Base-by-base conservation (phyloP, 2,888 invertebrate genomes). In the Cyaniris semiargus region DNA sequence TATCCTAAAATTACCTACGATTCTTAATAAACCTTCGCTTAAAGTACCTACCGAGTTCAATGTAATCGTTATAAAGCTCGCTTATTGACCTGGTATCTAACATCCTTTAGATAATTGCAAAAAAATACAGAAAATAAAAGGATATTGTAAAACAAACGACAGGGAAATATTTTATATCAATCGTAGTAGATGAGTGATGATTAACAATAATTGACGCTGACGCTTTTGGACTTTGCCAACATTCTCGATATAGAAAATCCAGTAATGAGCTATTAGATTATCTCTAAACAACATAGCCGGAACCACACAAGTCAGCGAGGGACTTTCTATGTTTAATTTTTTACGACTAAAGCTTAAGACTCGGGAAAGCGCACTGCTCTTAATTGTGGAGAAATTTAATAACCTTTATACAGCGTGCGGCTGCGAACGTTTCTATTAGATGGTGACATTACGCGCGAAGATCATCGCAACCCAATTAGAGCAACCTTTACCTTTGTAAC, bases 381-480 rank as follows among this genome's bases (percentile, higher is more conserved):
- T 89, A 88, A 89, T 89, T 88, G 89, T 86, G 80, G 89, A 85
- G 90, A 89, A 90, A 90, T 84, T 88, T 90, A 89, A 90, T 89
- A 89, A 88, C 78, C 75, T 78, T 78, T 75, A 77, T 78, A 78
- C 76, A 66, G 76, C 78, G 76, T 77, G 60, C 70, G 72, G 76
- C 70, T 75, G 76, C 78, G 76, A 77, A 77, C 78, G 75, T 78
- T 79, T 79, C 56, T n/a, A 44, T 21, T 13, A 60, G 78, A 72
- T 72, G 31, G 48, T 6, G 44, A 48, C 48, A 74, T 53, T 53
- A 74, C 74, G 74, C 27, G 48, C 21, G 18, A 38, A 71, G 8
- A 71, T 71, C 71, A 34, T n/a, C 34, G 21, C 21, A n/a, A 71
- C 34, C n/a, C 10, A 13, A 38, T 71, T 71, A 38, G 21, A 38